Base-by-base conservation (phyloP, 2,113 vertebrate genomes). In the Channa maculata region DNA sequence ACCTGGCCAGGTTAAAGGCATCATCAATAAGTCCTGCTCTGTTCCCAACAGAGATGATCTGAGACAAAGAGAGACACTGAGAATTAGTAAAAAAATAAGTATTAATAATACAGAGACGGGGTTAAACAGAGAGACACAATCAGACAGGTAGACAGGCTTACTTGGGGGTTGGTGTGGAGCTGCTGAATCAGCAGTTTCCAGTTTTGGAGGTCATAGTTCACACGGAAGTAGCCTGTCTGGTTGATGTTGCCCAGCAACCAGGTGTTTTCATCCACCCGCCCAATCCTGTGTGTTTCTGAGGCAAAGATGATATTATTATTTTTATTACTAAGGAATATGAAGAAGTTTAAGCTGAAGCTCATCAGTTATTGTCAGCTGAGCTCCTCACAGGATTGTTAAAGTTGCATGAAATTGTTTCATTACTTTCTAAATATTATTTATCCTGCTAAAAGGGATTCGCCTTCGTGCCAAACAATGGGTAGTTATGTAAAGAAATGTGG, bases 171-270 rank as follows among this genome's bases (percentile, higher is more conserved):
- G 86, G 69, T 94, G 92, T 94, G 96, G 61, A 99, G 94, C 59
- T 99, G 97, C 77, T 96, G 95, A 84, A 97, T 98, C 70, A 99
- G 88, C 79, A 98, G 92, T 74, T 92, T 97, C 98, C 98, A 99
- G 88, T 99, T 99, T 80, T 95, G 95, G 64, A 96, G 93, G 93
- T 99, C 97, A 62, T 99, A 99, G 94, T 99, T 99, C 90, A 99
- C 97, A 74, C 98, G 94, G 76, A 98, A 99, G 91, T 99, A 99
- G 5, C 97, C 97, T 0, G 96, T 98, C 92, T 99, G 98, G 90
- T 99, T 98, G 88, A 99, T 96, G 89, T 99, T 99, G 53, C 96
- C 98, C 12, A 99, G 91, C 79, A 99, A 90, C 98, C 98, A 99
- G 50, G 63, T 95, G 82, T 88, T 93, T 53, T 96, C 95, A 43